Conservation (phyloP, 2,888 invertebrate genomes). For the Polymixis lichenea region DNA sequence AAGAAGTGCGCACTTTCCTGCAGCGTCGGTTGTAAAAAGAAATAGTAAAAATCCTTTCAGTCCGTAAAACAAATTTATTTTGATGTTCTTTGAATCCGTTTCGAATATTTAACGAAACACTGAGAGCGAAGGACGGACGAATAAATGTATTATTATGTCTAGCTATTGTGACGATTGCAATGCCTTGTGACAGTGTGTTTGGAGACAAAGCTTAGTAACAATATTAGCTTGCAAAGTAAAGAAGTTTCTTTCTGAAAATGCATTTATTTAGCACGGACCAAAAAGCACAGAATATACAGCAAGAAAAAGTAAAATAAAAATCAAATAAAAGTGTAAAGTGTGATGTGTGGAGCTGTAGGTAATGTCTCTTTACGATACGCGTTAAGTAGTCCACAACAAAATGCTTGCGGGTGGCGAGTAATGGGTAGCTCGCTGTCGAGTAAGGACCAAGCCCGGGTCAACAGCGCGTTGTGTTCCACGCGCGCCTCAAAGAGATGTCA, state of each 20-base stretch:
- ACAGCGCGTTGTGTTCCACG: no score
- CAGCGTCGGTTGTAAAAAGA: conserved; percentile 57
- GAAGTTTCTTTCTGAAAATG: no score
- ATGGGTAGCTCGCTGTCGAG: no score
- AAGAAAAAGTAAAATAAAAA: no score
- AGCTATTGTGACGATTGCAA: conserved; percentile 27
- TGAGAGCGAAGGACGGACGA: conserved; percentile 23
- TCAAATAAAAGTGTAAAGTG: no score
- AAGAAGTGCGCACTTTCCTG: conserved; percentile 63
- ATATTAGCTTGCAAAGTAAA: neutral
- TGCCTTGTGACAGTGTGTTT: conserved; percentile 20
- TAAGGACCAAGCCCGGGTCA: no score
- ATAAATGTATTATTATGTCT: conserved; percentile 28
- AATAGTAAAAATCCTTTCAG: conserved; percentile 61
- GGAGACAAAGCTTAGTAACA: conserved; percentile 1
- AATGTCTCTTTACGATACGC: neutral
- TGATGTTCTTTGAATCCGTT: conserved; percentile 60
- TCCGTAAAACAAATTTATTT: conserved; percentile 64
- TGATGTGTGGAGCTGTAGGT: neutral
- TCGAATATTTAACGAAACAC: conserved; percentile 50
- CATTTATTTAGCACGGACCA: no score
- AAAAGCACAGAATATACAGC: no score
- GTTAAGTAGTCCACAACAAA: neutral
- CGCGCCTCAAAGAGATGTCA: no score
- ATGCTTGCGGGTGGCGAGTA: no score